Evolutionary conservation across 2,113 vertebrate species (phyloP), one percentile per base, ranked within the genome.

Genomic region (Oreochromis tanganicae): DNA sequence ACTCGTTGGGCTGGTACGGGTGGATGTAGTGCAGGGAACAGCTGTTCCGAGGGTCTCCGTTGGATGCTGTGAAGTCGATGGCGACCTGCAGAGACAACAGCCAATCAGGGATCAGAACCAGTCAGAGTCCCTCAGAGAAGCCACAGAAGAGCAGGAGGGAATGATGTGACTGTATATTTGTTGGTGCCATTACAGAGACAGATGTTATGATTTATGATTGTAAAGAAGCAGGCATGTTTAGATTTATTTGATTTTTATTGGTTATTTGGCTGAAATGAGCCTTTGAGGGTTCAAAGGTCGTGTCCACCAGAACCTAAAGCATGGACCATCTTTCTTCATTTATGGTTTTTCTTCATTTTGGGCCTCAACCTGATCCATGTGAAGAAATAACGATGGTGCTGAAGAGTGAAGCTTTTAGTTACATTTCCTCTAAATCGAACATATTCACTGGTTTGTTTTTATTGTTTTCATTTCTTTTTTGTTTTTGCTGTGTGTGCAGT

Each of bases 1-100:
- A 99, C 94, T 99, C 98, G 14, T 99, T 99, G 82, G 98, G 98
- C 81, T 98, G 98, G 85, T 97, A 99, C 2, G 98, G 98, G 93
- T 99, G 98, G 95, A 99, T 99, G 94, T 99, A 99, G 93, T 99
- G 98, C 91, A 99, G 96, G 0, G 98, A 99, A 92, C 98, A 99
- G 97, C 98, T 99, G 96, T 99, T 99, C 19, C 97, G 94, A 2
- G 98, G 98, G 59, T 99, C 98, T 2, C 98, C 98, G 0, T 99
- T 99, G 0, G 98, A 99, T 2, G 98, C 98, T 1, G 98, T 99
- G 95, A 99, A 99, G 95, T 99, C 98, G 87, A 99, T 98, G 82
- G 98, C 98, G 81, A 99, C 98, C 98, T 99, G 96, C 92, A 93
- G 94, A 92, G 86, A 83, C 19, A 80, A 54, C 82, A 11, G 36